Conservation (phyloP, 2,888 invertebrate species). For the Drosophila engyochracea region DNA sequence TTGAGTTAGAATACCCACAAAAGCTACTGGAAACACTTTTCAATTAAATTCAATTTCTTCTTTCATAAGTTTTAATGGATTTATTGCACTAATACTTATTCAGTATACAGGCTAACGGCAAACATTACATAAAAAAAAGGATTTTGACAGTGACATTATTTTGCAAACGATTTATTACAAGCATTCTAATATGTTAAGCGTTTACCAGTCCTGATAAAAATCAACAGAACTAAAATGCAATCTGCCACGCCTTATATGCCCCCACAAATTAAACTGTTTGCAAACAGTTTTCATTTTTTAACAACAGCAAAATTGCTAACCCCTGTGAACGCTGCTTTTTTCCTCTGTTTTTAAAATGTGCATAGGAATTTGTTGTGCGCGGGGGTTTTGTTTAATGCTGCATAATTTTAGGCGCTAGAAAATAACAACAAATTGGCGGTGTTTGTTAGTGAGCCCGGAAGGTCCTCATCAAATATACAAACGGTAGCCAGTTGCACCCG, state of each 20-base stretch:
- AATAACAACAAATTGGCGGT: constrained; percentile 67
- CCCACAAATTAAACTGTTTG: constrained; percentile 32
- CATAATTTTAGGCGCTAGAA: constrained; percentile 78
- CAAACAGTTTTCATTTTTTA: constrained; percentile 12
- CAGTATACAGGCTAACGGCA: not conserved
- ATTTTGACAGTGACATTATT: not conserved
- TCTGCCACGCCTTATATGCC: constrained; percentile 25
- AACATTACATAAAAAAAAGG: not conserved
- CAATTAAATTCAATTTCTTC: not conserved
- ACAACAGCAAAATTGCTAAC: constrained; percentile 32
- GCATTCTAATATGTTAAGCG: not conserved
- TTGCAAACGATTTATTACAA: not conserved
- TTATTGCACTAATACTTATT: not conserved
- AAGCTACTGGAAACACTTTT: not conserved
- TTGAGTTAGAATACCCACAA: not conserved
- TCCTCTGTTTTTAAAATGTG: constrained; percentile 52
- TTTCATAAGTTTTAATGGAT: not conserved
- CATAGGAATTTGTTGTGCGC: constrained; percentile 31
- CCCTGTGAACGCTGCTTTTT: constrained; percentile 33
- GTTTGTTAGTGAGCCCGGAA: constrained; percentile 61
- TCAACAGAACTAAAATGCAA: constrained; percentile 31
- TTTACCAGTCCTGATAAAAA: constrained; percentile 19
- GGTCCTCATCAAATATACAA: constrained; percentile 79
- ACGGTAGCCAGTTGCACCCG: constrained; percentile 59
- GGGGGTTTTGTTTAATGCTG: constrained; percentile 65